A percentile compares a stretch with the other conserved stretches of the same genome.
These are phyloP conservation scores for Charaxes varanes DNA, from an alignment of 1,140 invertebrate genomes.

Conservation along the genomic window DNA sequence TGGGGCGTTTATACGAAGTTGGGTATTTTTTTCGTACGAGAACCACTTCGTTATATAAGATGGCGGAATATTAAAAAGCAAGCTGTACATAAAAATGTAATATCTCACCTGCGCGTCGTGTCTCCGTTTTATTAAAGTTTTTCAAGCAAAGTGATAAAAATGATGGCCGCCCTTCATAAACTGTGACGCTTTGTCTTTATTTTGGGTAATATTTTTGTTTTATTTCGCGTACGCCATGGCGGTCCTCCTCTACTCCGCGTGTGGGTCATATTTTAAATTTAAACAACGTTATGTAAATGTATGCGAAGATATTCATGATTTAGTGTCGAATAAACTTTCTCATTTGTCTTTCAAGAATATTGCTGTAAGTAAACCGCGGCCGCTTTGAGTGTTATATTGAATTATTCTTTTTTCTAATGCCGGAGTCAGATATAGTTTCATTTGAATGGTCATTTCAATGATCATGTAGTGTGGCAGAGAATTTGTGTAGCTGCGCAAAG, in stretches of 20 bases:
- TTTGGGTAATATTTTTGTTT: slow-evolving; percentile 23
- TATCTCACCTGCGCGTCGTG: slow-evolving; percentile 43
- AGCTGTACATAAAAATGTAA: slow-evolving; percentile 53
- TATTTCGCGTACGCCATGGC: slow-evolving; percentile 12
- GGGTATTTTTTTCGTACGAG: slow-evolving; percentile 1
- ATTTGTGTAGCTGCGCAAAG: no score
- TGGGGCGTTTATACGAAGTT: background rate
- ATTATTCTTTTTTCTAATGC: no score
- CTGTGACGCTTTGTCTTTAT: slow-evolving; percentile 43
- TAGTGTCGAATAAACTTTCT: no score
- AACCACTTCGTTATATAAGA: slow-evolving; percentile 12
- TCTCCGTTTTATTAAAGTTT: slow-evolving; percentile 62
- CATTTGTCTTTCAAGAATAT: no score
- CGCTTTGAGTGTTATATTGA: no score
- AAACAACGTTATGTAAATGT: slow-evolving; percentile 3
- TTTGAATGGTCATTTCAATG: no score
- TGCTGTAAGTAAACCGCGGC: no score
- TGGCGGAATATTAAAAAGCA: slow-evolving; percentile 39
- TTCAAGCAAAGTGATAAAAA: slow-evolving; percentile 61
- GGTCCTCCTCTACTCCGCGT: slow-evolving; percentile 7
- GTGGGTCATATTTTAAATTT: slow-evolving; percentile 11
- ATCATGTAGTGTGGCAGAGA: no score
- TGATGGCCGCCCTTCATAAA: slow-evolving; percentile 44
- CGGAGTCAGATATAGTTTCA: no score
- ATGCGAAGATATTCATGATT: no score